Evolutionary conservation across 2,797 vertebrate species (phyloP).

Genomic region (Scomberomorus guttatus): DNA sequence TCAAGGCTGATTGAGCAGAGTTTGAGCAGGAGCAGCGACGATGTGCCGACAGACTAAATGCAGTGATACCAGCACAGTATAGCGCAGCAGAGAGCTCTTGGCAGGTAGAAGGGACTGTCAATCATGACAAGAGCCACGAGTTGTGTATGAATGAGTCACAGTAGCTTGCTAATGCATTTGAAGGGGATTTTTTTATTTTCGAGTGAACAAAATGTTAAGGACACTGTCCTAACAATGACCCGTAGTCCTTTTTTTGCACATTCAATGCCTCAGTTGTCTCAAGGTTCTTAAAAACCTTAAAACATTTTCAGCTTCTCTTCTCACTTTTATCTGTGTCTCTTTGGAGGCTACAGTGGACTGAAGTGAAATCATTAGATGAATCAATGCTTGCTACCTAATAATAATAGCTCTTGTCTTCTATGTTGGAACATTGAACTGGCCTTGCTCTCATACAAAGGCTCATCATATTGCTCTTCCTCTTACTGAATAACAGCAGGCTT

Average conservation of each 20-base stretch:
- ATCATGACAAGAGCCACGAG: slow-evolving; percentile 39
- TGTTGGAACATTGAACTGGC: no score
- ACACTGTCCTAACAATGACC: slow-evolving; percentile 18
- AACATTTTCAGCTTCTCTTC: slow-evolving; percentile 10
- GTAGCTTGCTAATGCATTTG: slow-evolving; percentile 27
- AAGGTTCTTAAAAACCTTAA: slow-evolving; percentile 9
- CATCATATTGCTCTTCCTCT: no score
- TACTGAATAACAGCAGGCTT: no score
- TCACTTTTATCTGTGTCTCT: background rate
- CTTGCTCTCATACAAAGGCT: no score
- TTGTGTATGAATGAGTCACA: slow-evolving; percentile 46
- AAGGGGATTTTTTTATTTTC: slow-evolving; percentile 31
- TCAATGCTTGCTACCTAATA: slow-evolving; percentile 3
- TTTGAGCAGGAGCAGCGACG: slow-evolving; percentile 47
- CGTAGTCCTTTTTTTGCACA: slow-evolving; percentile 8
- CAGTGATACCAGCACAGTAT: slow-evolving; percentile 46
- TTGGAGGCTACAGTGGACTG: background rate
- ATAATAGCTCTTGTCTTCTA: no score
- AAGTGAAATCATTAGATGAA: slow-evolving; percentile 39
- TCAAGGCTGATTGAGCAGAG: slow-evolving; percentile 65
- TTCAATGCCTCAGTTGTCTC: slow-evolving; percentile 7
- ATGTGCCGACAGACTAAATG: slow-evolving; percentile 47
- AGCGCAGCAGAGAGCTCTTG: slow-evolving; percentile 36
- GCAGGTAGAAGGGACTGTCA: slow-evolving; percentile 65
- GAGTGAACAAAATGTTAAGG: slow-evolving; percentile 17